Conservation (phyloP, 2,113 vertebrate species). For the Ursus arctos region DNA sequence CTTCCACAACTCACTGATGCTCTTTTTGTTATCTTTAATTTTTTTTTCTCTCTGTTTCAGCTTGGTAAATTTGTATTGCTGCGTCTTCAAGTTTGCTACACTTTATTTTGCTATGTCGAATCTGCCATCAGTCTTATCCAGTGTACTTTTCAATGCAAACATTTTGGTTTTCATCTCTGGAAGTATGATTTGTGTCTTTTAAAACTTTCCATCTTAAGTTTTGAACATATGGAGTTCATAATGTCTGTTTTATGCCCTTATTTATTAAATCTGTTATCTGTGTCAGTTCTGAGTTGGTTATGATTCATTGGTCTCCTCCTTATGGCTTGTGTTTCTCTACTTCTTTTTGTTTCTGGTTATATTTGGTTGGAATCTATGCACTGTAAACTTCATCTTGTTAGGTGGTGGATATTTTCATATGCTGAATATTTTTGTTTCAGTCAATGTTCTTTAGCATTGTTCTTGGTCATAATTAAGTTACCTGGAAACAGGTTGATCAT, state of each 20-base stretch:
- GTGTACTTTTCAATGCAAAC: neutral
- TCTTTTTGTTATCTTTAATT: neutral
- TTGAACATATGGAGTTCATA: constrained; percentile 29
- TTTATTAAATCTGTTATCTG: constrained; percentile 39
- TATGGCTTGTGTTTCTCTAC: neutral
- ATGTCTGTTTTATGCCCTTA: constrained; percentile 36
- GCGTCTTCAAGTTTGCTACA: neutral
- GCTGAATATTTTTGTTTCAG: neutral
- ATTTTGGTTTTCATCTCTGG: neutral
- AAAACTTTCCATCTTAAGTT: constrained; percentile 8
- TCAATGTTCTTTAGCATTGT: neutral
- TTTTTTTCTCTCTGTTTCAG: neutral
- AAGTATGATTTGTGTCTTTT: constrained; percentile 20
- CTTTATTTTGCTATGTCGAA: neutral
- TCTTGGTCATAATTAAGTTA: neutral
- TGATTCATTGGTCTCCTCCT: neutral
- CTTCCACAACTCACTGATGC: neutral
- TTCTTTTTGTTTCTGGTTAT: neutral
- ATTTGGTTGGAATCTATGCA: neutral
- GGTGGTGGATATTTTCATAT: neutral
- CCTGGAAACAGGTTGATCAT: neutral
- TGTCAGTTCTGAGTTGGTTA: neutral
- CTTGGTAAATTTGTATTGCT: neutral
- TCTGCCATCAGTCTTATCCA: neutral
- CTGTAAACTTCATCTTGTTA: neutral